A percentile compares a stretch with the other conserved stretches of the same genome.
Evolutionary conservation across 1,140 invertebrate species (phyloP).

Genomic region (Stegodyphus mimosarum): DNA sequence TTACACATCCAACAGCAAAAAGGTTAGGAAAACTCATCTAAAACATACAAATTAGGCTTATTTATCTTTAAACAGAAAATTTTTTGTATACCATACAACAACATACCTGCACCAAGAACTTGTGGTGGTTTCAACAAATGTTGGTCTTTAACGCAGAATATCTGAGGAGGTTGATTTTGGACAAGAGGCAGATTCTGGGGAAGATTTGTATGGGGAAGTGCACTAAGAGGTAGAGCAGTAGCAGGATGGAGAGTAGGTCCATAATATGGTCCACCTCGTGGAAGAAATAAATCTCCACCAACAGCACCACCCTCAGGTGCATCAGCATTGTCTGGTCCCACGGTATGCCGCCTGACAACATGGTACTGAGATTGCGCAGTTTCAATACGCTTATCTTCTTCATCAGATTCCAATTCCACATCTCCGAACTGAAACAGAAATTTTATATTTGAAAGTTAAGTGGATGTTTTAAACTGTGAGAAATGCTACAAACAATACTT

Average conservation of each 20-base stretch:
- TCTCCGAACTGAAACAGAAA: constrained; percentile 74
- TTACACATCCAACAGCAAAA: too few species aligned
- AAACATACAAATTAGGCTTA: too few species aligned
- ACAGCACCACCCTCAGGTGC: constrained; percentile 50
- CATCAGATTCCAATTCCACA: constrained; percentile 73
- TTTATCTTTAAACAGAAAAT: too few species aligned
- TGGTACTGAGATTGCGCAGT: constrained; percentile 68
- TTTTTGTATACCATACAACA: not conserved
- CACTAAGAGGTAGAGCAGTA: constrained; percentile 65
- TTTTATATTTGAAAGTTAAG: not conserved
- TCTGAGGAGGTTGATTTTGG: constrained; percentile 81
- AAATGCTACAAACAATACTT: too few species aligned
- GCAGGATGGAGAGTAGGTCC: constrained; percentile 46
- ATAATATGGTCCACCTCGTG: constrained; percentile 41
- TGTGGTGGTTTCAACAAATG: constrained; percentile 91
- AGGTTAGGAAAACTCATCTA: too few species aligned
- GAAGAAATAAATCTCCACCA: constrained; percentile 55
- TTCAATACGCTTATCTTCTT: constrained; percentile 66
- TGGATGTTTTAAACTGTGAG: not conserved
- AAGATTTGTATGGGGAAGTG: constrained; percentile 76
- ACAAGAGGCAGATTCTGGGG: constrained; percentile 80
- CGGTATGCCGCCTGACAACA: constrained; percentile 85
- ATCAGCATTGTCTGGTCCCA: constrained; percentile 79
- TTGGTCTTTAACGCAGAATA: constrained; percentile 91
- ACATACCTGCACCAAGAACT: constrained; percentile 84